Evolutionary conservation across 2,797 vertebrate genomes (phyloP), one percentile per base, ranked within the genome.

Genomic region (Pseudomugil gertrudae): DNA sequence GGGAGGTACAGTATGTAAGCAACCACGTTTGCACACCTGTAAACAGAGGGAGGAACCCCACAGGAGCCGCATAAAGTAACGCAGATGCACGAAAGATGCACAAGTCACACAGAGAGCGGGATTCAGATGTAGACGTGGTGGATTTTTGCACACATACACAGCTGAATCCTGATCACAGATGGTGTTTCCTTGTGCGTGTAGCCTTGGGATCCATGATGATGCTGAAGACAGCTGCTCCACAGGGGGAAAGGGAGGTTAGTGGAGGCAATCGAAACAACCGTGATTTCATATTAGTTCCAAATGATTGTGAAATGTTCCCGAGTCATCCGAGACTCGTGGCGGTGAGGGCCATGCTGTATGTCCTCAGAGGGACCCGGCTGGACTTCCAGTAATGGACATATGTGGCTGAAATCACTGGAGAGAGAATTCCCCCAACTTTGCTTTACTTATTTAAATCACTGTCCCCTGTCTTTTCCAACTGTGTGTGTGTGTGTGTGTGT

Each of bases 191-290:
- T 89, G 87, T 91, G 85, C 91, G 85, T 89, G 87, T 86, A 92
- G 87, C 86, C 92, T 90, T 92, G 91, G 86, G 87, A 92, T 89
- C 85, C 64, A 48, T 66, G 84, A 88, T 84, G 88, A 90, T 92
- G 87, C 89, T 76, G 86, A 76, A 91, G 93, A 94, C 93, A 94
- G 94, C 92, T 94, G 93, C 86, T 93, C 90, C 82, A 85, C 85
- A 85, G 84, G 87, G 66, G 55, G 38, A 40, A 61, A 82, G 77
- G 80, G 81, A 70, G 76, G 87, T 80, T 84, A 82, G 79, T 35
- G 69, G 67, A 87, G 80, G 84, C 82, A 76, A 91, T 89, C 55
- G 70, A 88, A 90, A 87, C 76, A 85, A 69, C 88, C 79, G 66
- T 80, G 79, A 89, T 89, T 90, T 86, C 72, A 81, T 87, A 90